Base-by-base conservation (phyloP, 2,797 vertebrate genomes). In the Labroides dimidiatus region DNA sequence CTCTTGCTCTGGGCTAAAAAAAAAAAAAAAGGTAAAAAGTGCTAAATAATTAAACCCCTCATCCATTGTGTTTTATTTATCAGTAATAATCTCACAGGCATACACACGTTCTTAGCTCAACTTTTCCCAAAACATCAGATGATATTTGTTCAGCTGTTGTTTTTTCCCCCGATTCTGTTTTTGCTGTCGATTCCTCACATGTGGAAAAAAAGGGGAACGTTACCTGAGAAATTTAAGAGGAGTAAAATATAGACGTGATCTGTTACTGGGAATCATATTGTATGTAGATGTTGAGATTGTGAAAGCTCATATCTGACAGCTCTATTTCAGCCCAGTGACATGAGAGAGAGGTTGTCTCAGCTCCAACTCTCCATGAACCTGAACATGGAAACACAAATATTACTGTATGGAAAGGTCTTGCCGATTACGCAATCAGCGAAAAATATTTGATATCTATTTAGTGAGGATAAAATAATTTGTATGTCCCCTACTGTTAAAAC, bases 11-110 rank as follows among this genome's bases (percentile, higher is more conserved):
- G 57, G 80, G 78, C 77, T 59, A 30, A 69, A 56, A 17, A 52
- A 41, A 57, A 71, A 30, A 69, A 56, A 17, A 52, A 41, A 57
- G 73, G 49, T 72, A 78, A n/a, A n/a, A n/a, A n/a, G n/a, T n/a
- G 6, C 47, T 67, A 48, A 69, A 11, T 67, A 77, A 78, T 77
- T 78, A 60, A 78, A 69, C n/a, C 50, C 56, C 52, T 61, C 30
- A 50, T 72, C 42, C 47, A 17, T 57, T 20, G 41, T 73, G 71
- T 84, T 58, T 42, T 9, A 58, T 47, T 51, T 52, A 50, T 33
- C 10, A 42, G 47, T 62, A 53, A 55, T 53, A 21, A 55, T 47
- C 42, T 47, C 11, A 72, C 60, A 63, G 43, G 30, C 19, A 44
- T 19, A 50, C 24, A 47, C 47, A 39, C 20, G 69, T 64, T 57